Evolutionary conservation across 2,888 invertebrate species (phyloP).

Genomic region (Melinopterus prodromus): DNA sequence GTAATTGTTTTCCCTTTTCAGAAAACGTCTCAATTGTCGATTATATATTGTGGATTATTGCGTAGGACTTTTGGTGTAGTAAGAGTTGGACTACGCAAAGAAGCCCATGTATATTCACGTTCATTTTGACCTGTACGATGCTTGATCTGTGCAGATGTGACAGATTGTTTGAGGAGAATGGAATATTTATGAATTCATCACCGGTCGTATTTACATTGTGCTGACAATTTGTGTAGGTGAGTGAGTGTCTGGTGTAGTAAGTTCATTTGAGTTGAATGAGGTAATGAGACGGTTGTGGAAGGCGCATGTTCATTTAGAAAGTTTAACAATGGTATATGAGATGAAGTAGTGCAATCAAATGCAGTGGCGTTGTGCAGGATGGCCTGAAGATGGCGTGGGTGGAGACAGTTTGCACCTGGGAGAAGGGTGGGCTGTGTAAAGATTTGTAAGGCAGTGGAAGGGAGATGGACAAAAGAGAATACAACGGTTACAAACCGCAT

Average conservation of each 20-base stretch:
- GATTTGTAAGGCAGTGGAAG: slow-evolving; percentile 5
- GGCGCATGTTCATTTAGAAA: slow-evolving; percentile 15
- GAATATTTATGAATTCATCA: not conserved
- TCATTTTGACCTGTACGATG: no score
- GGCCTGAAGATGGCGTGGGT: slow-evolving; percentile 10
- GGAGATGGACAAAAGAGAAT: slow-evolving; percentile 4
- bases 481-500: slow-evolving; percentile 20
- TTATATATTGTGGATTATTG: not conserved
- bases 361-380: slow-evolving; percentile 23
- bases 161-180: not conserved
- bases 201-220: not conserved
- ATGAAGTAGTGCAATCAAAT: slow-evolving; percentile 22
- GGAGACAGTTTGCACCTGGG: slow-evolving; percentile 18
- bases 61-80: not conserved
- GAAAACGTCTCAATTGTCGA: not conserved
- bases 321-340: slow-evolving; percentile 13
- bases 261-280: not conserved
- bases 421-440: slow-evolving; percentile 6
- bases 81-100: no score
- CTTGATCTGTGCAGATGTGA: not conserved
- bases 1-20: not conserved
- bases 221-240: not conserved
- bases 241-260: not conserved
- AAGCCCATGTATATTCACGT: no score
- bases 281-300: not conserved